Conservation (phyloP, 2,888 invertebrate genomes). For the Caenorhabditis drosophilae region DNA sequence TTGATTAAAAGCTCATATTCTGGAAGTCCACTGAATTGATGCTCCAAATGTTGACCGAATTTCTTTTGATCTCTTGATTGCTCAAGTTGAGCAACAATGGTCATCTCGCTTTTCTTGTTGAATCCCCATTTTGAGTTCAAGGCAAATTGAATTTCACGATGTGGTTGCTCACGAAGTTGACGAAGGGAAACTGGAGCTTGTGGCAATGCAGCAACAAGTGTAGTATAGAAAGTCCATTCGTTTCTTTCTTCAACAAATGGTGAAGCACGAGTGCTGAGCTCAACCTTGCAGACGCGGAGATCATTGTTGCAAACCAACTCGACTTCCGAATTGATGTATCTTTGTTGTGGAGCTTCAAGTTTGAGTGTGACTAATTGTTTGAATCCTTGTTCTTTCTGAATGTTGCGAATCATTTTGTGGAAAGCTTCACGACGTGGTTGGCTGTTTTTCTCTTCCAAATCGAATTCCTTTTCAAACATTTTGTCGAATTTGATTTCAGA, state of each 20-base stretch:
- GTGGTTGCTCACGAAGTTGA: slow-evolving; percentile 38
- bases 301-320: slow-evolving; percentile 20
- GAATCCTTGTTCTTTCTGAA: slow-evolving; percentile 20
- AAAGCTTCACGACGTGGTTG: slow-evolving; percentile 25
- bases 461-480: slow-evolving; percentile 31
- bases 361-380: slow-evolving; percentile 16
- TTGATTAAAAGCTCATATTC: slow-evolving; percentile 45
- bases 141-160: slow-evolving; percentile 35
- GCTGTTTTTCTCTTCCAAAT: slow-evolving; percentile 22
- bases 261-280: slow-evolving; percentile 19
- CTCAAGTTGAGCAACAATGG: slow-evolving; percentile 31
- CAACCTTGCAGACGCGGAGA: slow-evolving; percentile 27
- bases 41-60: slow-evolving; percentile 23
- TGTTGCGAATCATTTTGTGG: slow-evolving; percentile 25
- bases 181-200: slow-evolving; percentile 36
- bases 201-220: slow-evolving; percentile 45
- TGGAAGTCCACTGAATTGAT: slow-evolving; percentile 18
- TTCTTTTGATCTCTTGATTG: slow-evolving; percentile 36
- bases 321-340: slow-evolving; percentile 18
- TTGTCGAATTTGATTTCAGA: slow-evolving; percentile 36
- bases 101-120: slow-evolving; percentile 36
- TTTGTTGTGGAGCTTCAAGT: slow-evolving; percentile 23
- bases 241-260: slow-evolving; percentile 30
- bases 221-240: slow-evolving; percentile 48
- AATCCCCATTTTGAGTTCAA: slow-evolving; percentile 41